These are phyloP conservation scores for Trachelus stipa DNA, from an alignment of 2,888 invertebrate genomes.

Conservation along the genomic window DNA sequence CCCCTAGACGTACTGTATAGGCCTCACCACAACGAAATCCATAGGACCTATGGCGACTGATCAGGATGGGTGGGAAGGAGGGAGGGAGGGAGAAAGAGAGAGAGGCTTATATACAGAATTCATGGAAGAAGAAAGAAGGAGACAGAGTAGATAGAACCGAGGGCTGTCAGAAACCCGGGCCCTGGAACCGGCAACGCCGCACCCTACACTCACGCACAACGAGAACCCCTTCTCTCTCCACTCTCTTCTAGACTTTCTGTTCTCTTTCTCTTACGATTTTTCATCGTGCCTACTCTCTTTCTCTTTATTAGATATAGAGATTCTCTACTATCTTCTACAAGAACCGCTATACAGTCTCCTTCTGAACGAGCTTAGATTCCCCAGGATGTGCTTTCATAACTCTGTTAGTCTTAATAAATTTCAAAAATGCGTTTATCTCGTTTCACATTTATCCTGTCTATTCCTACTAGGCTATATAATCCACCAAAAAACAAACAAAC, in stretches of 20 bases:
- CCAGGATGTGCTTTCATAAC: neutral
- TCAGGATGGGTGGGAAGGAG: neutral
- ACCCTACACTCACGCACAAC: slow-evolving; percentile 16
- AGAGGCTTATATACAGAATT: neutral
- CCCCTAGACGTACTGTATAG: slow-evolving; percentile 13
- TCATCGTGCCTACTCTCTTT: neutral
- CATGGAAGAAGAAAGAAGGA: neutral
- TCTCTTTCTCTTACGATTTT: slow-evolving; percentile 6
- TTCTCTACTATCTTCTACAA: neutral
- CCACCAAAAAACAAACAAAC: neutral
- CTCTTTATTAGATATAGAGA: neutral
- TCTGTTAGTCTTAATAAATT: neutral
- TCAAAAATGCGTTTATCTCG: neutral
- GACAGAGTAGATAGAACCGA: neutral
- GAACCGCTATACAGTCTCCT: neutral
- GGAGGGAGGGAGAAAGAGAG: neutral
- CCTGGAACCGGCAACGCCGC: slow-evolving; percentile 33
- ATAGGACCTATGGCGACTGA: neutral
- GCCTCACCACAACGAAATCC: neutral
- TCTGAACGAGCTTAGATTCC: neutral
- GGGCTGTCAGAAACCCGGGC: neutral
- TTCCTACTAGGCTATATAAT: neutral
- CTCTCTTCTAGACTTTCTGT: slow-evolving; percentile 29
- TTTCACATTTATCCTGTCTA: neutral
- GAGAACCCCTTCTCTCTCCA: slow-evolving; percentile 42